These are phyloP conservation scores for Bilobella aurantiaca DNA, from an alignment of 1,140 invertebrate genomes.

Conservation along the genomic window DNA sequence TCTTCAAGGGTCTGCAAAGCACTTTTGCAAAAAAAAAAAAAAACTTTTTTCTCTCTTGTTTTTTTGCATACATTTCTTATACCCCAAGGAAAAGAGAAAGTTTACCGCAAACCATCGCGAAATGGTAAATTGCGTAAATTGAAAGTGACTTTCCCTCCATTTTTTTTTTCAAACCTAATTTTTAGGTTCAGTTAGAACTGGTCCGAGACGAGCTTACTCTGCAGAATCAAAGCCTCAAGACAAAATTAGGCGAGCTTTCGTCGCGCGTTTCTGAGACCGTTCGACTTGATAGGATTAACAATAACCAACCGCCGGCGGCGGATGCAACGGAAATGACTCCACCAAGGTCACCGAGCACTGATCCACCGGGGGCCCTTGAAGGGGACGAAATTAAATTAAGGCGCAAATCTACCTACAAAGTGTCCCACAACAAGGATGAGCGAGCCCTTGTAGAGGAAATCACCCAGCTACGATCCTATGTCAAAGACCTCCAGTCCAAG, in stretches of 20 bases:
- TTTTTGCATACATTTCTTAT: too few relatives aligned
- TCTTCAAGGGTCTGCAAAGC: too few relatives aligned
- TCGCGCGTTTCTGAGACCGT: conserved; percentile 35
- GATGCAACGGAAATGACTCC: too few relatives aligned
- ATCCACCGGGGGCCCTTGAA: neutral
- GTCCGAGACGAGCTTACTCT: conserved; percentile 39
- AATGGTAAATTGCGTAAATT: too few relatives aligned
- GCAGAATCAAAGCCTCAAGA: conserved; percentile 38
- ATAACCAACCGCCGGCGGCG: neutral
- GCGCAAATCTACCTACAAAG: conserved; percentile 34
- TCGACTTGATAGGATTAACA: neutral
- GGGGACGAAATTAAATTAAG: conserved; percentile 26
- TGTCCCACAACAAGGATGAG: conserved; percentile 26
- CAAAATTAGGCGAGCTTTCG: conserved; percentile 37
- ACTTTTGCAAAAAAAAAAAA: too few relatives aligned
- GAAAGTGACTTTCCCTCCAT: neutral
- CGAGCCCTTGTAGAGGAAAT: conserved; percentile 28
- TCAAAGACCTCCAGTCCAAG: conserved; percentile 35
- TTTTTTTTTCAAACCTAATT: conserved; percentile 3
- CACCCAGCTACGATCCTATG: conserved; percentile 28
- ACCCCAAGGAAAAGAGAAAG: too few relatives aligned
- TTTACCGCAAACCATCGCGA: too few relatives aligned
- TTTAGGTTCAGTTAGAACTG: conserved; percentile 38
- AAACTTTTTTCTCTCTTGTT: too few relatives aligned
- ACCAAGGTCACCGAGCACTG: too few relatives aligned